Conservation (phyloP, 2,888 invertebrate genomes). For the Halictus quadricinctus region DNA sequence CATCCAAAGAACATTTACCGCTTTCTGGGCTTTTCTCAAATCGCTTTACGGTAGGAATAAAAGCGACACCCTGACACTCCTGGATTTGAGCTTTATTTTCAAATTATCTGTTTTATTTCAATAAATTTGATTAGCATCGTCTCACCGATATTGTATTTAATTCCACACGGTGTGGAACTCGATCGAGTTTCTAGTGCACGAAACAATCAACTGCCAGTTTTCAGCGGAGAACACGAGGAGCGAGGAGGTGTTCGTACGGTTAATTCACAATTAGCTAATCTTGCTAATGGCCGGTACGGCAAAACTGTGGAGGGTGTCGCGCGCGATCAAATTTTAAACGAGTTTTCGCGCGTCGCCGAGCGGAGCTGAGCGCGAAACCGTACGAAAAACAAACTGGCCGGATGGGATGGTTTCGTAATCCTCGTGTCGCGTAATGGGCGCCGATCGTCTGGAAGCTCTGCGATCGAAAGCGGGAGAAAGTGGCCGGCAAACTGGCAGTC, state of each 20-base stretch:
- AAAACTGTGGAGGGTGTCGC: background rate
- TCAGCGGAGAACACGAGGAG: background rate
- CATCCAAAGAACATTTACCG: no score
- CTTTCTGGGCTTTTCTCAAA: no score
- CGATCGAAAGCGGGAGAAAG: conserved; percentile 52
- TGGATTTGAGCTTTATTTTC: no score
- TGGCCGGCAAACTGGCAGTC: background rate
- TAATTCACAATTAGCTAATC: conserved; percentile 3
- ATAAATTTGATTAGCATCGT: no score
- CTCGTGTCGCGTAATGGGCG: conserved; percentile 41
- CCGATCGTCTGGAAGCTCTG: conserved; percentile 36
- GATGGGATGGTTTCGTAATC: conserved; percentile 44
- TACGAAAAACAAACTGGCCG: conserved; percentile 24
- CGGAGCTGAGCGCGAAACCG: background rate
- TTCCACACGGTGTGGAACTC: background rate
- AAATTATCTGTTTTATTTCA: no score
- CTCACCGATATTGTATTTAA: no score
- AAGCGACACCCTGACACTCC: no score
- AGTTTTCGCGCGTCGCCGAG: background rate
- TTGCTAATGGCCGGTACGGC: background rate
- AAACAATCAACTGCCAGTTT: background rate
- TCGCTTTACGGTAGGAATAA: no score
- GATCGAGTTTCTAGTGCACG: background rate
- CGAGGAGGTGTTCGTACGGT: background rate
- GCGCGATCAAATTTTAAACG: background rate